Evolutionary conservation across 2,113 vertebrate genomes (phyloP).

Genomic region (Sphyrna mokarran): DNA sequence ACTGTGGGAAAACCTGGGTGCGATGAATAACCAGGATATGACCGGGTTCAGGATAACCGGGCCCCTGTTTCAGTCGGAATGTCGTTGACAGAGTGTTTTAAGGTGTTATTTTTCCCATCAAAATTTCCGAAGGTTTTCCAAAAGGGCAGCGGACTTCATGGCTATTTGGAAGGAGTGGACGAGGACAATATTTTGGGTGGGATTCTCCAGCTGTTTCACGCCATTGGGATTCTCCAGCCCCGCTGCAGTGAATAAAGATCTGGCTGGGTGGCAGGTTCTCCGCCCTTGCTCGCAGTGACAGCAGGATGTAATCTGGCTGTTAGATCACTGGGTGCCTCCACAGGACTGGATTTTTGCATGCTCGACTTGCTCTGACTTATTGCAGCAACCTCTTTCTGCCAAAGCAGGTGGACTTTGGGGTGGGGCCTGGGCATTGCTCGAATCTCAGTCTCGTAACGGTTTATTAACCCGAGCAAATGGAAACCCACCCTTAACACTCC

Average conservation of each 20-base stretch:
- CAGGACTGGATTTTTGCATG: not conserved
- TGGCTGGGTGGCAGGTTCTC: no score
- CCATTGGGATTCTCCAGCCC: no score
- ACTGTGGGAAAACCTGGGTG: no score
- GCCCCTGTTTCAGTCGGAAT: not conserved
- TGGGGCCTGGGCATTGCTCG: not conserved
- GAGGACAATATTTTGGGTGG: not conserved
- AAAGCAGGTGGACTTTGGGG: not conserved
- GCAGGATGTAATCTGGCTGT: no score
- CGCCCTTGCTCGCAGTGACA: no score
- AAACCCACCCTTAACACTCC: not conserved
- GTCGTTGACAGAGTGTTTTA: not conserved
- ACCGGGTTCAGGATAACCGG: not conserved
- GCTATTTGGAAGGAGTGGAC: not conserved
- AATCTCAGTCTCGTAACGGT: not conserved
- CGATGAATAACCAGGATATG: no score
- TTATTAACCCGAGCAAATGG: not conserved
- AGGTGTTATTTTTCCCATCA: not conserved
- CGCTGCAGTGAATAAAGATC: no score
- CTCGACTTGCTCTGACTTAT: not conserved
- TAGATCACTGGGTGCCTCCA: not conserved
- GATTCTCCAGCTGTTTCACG: no score
- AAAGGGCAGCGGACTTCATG: not conserved
- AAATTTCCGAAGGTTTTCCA: not conserved
- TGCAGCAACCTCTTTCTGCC: not conserved